Conservation (phyloP, 2,888 invertebrate species). For the Rambutsinella grinnellia region DNA sequence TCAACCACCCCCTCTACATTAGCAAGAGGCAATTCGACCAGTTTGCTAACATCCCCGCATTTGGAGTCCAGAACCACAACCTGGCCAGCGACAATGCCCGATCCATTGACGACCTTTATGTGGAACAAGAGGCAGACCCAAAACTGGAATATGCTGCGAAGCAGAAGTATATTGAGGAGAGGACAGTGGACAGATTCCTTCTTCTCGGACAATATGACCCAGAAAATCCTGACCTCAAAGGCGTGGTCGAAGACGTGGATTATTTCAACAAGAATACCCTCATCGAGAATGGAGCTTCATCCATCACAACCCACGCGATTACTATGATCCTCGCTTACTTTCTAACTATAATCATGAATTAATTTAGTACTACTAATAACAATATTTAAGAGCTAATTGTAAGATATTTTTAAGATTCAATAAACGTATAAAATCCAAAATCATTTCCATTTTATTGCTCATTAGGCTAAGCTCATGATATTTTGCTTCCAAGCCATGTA, state of each 20-base stretch:
- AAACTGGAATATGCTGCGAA: not conserved
- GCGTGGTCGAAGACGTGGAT: not conserved
- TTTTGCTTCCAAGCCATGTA: too few relatives aligned
- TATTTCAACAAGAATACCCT: too few relatives aligned
- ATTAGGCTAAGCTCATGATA: too few relatives aligned
- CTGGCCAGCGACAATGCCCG: not conserved
- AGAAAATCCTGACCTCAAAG: not conserved
- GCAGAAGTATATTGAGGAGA: not conserved
- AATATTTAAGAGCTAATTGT: too few relatives aligned
- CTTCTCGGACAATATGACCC: slow-evolving; percentile 4
- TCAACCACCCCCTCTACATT: slow-evolving; percentile 14
- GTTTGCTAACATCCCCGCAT: slow-evolving; percentile 18
- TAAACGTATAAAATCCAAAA: too few relatives aligned
- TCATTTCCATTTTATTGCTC: too few relatives aligned
- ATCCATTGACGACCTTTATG: not conserved
- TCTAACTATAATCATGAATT: not conserved
- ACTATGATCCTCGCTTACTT: too few relatives aligned
- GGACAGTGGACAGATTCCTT: slow-evolving; percentile 16
- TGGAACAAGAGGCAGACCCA: slow-evolving; percentile 12
- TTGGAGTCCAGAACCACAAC: slow-evolving; percentile 2
- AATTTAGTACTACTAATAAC: not conserved
- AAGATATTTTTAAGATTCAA: too few relatives aligned
- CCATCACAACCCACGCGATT: not conserved
- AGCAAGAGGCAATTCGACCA: slow-evolving; percentile 26
- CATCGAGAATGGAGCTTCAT: not conserved